A percentile compares a stretch with the other conserved stretches of the same genome.
Evolutionary conservation across 1,140 invertebrate species (phyloP).

Genomic region (Drosophila orena): DNA sequence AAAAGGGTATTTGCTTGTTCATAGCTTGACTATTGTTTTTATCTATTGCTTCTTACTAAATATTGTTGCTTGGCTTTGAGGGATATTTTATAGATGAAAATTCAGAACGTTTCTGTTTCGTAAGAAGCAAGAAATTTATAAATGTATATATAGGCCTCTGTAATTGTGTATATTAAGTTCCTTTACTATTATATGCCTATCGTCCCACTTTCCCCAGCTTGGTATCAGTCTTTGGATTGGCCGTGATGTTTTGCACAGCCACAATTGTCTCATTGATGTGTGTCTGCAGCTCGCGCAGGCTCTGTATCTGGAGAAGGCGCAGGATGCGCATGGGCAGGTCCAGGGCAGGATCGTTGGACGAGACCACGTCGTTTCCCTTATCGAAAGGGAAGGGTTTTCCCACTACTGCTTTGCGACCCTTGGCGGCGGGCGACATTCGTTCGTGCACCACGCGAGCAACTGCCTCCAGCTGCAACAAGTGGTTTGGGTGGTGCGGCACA

Average conservation of each 20-base stretch:
- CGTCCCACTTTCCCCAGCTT: conserved; percentile 96
- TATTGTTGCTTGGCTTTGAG: background rate
- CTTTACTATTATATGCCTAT: conserved; percentile 9
- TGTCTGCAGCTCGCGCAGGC: conserved; percentile 96
- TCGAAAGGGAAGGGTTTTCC: conserved; percentile 89
- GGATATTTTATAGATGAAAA: background rate
- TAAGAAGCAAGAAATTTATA: background rate
- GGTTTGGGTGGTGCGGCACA: conserved; percentile 92
- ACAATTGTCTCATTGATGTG: conserved; percentile 98
- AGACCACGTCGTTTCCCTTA: conserved; percentile 77
- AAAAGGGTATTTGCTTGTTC: too few relatives aligned
- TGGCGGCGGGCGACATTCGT: conserved; percentile 88
- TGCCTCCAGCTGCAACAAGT: conserved; percentile 91
- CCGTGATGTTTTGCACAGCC: conserved; percentile 95
- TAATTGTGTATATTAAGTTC: background rate
- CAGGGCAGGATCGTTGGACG: conserved; percentile 87
- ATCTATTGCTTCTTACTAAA: background rate
- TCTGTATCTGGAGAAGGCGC: conserved; percentile 95
- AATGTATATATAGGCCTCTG: conserved; percentile 4
- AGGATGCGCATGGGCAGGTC: conserved; percentile 93
- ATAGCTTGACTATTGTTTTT: background rate
- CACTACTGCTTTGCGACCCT: conserved; percentile 88
- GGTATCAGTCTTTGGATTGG: conserved; percentile 98
- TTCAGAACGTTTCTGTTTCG: background rate
- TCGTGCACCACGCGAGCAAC: conserved; percentile 89